These are phyloP conservation scores for Metalampra italica DNA, from an alignment of 2,888 invertebrate species.

Conservation along the genomic window DNA sequence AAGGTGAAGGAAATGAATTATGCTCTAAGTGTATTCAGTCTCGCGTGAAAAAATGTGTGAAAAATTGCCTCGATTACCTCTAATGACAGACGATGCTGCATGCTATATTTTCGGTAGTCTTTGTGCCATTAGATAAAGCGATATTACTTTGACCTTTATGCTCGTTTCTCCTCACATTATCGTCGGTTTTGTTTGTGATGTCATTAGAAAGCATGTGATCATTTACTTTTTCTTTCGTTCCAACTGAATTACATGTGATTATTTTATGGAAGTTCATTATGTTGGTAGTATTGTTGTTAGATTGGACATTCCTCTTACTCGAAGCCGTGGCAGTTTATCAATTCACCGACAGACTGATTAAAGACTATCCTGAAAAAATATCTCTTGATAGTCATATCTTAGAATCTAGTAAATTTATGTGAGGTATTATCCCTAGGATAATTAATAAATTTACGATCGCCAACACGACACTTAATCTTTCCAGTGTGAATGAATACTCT, in stretches of 20 bases:
- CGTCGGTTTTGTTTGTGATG: conserved; percentile 25
- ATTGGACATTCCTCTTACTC: no score
- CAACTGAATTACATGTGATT: neutral
- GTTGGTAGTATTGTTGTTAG: no score
- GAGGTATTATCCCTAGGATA: no score
- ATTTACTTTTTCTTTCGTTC: neutral
- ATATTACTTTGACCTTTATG: conserved; percentile 39
- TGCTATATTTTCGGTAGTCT: conserved; percentile 43
- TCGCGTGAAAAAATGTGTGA: conserved; percentile 65
- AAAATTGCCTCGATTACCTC: conserved; percentile 63
- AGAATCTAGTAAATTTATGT: no score
- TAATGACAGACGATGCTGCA: conserved; percentile 56
- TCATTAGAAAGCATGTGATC: conserved; percentile 11
- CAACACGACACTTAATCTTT: no score
- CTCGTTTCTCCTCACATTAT: conserved; percentile 34
- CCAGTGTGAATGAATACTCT: no score
- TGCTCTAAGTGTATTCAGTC: conserved; percentile 49
- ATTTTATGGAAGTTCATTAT: no score
- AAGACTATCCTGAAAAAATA: no score
- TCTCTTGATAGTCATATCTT: no score
- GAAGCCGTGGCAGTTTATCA: no score
- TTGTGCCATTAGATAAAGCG: conserved; percentile 39
- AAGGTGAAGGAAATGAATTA: conserved; percentile 60
- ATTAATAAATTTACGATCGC: no score
- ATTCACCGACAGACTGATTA: no score